Evolutionary conservation across 2,797 vertebrate species (phyloP), one percentile per base, ranked within the genome.

Genomic region (Staurois parvus): DNA sequence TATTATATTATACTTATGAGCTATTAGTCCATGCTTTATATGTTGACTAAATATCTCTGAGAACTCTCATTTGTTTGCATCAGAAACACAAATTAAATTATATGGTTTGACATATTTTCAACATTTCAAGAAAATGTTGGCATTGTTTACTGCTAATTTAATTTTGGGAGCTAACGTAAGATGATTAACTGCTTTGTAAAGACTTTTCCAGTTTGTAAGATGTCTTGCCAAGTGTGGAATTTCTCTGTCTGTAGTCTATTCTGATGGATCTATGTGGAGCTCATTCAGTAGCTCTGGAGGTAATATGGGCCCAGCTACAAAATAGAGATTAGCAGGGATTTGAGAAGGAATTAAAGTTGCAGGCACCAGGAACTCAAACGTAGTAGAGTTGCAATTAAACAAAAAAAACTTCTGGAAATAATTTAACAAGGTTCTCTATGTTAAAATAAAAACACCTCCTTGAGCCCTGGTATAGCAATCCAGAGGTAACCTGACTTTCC

Each of bases 11-110:
- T 37, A 37, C 37, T 37, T 77, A 37, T 2, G 11, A 40, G 59
- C 9, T 78, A 29, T 64, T 7, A 77, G 19, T 66, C 12, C 26
- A 7, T 21, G 52, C 64, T 40, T 21, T 64, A 77, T 77, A 40
- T 28, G 9, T 26, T 17, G 40, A 66, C 45, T 75, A 75, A 76
- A 76, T 34, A 56, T 76, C 48, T 28, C n/a, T 66, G 15, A 45
- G 66, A 11, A 68, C 34, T 19, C 15, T 66, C 2, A 45, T 9
- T 79, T 79, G 5, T 30, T 42, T 68, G 8, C 62, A 79, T 67
- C 26, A 29, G 17, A 68, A 67, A 29, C 76, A 67, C 76, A 68
- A 67, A 79, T 79, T 42, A 67, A 17, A 73, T 45, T 73, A n/a
- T 34, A 10, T 40, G 37, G 12, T 40, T 9, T 37, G 69, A 40